phyloP scores from a whole-genome alignment of 2,888 invertebrate genomes.

The Gari tellinella region DNA sequence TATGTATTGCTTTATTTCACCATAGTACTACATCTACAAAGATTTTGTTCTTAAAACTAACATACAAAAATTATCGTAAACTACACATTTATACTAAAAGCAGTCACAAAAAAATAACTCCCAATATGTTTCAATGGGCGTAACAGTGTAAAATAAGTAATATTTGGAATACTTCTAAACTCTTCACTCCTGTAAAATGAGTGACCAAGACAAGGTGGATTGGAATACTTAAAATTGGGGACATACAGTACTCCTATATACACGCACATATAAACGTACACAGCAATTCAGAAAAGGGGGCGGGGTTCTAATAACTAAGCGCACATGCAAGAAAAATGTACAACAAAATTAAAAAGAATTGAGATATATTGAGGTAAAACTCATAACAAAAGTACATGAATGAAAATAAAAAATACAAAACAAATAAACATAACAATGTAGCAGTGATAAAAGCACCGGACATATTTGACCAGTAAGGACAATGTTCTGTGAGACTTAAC shows the following conservation, averaged over 20 bases:
- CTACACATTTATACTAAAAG: constrained; percentile 45
- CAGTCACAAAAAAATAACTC: constrained; percentile 35
- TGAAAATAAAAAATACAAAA: not conserved
- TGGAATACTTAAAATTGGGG: not conserved
- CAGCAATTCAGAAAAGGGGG: not conserved
- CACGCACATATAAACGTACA: not conserved
- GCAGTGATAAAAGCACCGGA: not conserved
- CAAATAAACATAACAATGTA: not conserved
- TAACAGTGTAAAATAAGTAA: not conserved
- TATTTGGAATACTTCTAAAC: not conserved
- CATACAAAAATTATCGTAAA: constrained; percentile 36
- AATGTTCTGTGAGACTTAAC: too few relatives aligned
- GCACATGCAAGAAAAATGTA: not conserved
- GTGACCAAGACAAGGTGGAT: not conserved
- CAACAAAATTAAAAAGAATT: not conserved
- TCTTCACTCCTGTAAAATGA: not conserved
- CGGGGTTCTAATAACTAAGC: not conserved
- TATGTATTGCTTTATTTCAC: constrained; percentile 44
- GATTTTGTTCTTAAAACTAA: constrained; percentile 34
- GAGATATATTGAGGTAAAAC: too few relatives aligned
- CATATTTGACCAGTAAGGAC: not conserved
- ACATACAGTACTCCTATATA: not conserved
- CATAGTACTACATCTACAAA: constrained; percentile 33
- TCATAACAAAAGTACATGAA: too few relatives aligned
- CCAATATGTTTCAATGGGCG: not conserved